Percentiles rank a stretch among this genome's conserved stretches.
These are phyloP conservation scores for Cordylochernes scorpioides DNA, from an alignment of 2,888 invertebrate genomes.

Conservation along the genomic window DNA sequence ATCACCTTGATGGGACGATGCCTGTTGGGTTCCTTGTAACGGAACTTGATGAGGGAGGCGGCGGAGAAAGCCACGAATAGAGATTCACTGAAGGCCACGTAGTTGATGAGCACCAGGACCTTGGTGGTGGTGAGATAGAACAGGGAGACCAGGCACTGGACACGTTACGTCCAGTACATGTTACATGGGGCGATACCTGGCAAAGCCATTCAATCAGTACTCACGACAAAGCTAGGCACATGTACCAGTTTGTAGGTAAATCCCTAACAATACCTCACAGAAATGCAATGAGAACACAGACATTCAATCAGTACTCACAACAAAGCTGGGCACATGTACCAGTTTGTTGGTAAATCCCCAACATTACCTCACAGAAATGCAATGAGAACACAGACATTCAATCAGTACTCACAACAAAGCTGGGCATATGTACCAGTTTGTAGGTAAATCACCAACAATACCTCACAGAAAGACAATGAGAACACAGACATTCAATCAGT, in stretches of 20 bases:
- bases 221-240: neutral
- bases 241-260: neutral
- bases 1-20: conserved; percentile 50
- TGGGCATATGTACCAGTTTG: too few relatives aligned
- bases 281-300: too few relatives aligned
- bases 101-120: conserved; percentile 63
- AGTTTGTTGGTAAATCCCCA: neutral
- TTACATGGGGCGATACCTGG: too few relatives aligned
- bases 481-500: too few relatives aligned
- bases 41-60: conserved; percentile 54
- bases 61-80: conserved; percentile 61
- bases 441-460: too few relatives aligned
- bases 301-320: conserved; percentile 1
- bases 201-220: too few relatives aligned
- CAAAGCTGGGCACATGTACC: neutral
- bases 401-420: too few relatives aligned
- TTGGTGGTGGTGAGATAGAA: conserved; percentile 49
- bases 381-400: too few relatives aligned
- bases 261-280: too few relatives aligned
- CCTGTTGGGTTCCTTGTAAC: conserved; percentile 43
- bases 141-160: conserved; percentile 56
- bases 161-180: too few relatives aligned
- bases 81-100: conserved; percentile 69
- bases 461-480: too few relatives aligned
- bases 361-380: too few relatives aligned